Evolutionary conservation across 2,797 vertebrate genomes (phyloP).

Genomic region (Spatula clypeata): DNA sequence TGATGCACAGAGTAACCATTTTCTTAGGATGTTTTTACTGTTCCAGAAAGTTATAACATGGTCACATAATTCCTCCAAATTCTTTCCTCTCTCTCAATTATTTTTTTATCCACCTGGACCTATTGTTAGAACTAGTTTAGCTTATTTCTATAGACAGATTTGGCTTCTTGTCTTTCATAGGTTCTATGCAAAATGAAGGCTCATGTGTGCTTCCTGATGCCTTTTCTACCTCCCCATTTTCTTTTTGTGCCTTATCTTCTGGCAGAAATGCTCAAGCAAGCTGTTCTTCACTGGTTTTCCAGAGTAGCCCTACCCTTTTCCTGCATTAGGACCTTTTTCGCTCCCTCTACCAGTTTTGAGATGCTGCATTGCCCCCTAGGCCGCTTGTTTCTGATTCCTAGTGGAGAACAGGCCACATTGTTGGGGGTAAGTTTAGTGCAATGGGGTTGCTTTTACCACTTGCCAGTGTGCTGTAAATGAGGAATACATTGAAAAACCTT

Average conservation of each 20-base stretch:
- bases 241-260: not conserved
- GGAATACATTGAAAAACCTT: not conserved
- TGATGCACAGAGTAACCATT: not conserved
- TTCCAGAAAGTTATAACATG: not conserved
- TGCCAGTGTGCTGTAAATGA: not conserved
- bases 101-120: not conserved
- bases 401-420: not conserved
- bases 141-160: not conserved
- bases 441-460: fast-evolving
- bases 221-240: not conserved
- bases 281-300: not conserved
- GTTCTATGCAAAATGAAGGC: not conserved
- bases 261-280: not conserved
- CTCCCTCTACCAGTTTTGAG: not conserved
- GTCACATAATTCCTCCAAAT: not conserved
- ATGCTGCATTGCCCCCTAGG: fast-evolving
- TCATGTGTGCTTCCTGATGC: not conserved
- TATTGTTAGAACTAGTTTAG: not conserved
- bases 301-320: not conserved
- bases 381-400: not conserved
- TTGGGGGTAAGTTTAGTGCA: not conserved
- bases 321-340: not conserved
- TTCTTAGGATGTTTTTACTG: not conserved
- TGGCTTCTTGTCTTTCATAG: not conserved
- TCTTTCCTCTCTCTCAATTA: not conserved